phyloP scores from a whole-genome alignment of 2,797 vertebrate genomes.

The Tauraco hartlaubi region DNA sequence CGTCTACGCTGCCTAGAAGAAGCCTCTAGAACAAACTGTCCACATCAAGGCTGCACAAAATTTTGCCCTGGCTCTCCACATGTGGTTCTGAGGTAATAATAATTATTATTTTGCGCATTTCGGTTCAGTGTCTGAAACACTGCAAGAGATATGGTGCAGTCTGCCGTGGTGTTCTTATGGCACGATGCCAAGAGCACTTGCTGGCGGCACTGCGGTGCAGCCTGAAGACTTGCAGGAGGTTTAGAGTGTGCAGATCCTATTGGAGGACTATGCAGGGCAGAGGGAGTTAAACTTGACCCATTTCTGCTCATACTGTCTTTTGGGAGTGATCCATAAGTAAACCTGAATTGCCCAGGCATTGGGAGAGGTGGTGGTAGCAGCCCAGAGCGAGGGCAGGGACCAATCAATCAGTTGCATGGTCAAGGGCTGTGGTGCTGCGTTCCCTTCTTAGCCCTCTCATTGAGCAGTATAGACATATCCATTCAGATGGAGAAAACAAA shows the following conservation, averaged over 20 bases:
- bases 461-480: fast-evolving
- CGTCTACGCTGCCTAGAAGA: background rate
- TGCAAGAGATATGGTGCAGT: background rate
- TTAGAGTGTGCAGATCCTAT: background rate
- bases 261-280: background rate
- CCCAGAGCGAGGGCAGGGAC: no score
- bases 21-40: background rate
- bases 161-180: fast-evolving
- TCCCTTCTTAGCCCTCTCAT: background rate
- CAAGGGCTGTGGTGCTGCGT: fast-evolving
- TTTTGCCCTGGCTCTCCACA: background rate
- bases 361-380: background rate
- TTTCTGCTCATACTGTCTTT: background rate
- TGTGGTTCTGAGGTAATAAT: background rate
- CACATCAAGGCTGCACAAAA: background rate
- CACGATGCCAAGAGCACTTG: fast-evolving
- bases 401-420: fast-evolving
- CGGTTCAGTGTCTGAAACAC: background rate
- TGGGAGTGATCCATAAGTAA: background rate
- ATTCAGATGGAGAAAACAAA: background rate
- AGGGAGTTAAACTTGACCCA: background rate
- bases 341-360: background rate
- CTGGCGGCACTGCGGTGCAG: fast-evolving
- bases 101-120: background rate
- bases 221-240: background rate